These are phyloP conservation scores for Brachymystax lenok DNA, from an alignment of 2,797 vertebrate genomes.

Conservation along the genomic window DNA sequence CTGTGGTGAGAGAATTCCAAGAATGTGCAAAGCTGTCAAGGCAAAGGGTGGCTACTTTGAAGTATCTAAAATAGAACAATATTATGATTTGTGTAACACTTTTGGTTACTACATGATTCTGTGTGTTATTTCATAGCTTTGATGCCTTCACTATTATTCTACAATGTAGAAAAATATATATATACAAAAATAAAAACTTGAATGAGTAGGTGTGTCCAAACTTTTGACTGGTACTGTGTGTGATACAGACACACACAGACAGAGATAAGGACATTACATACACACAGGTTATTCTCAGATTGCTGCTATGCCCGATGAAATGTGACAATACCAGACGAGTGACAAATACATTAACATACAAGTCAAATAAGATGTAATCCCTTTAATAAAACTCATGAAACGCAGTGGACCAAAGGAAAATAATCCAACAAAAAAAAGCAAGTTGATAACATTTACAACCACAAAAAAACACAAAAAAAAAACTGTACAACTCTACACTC, in stretches of 20 bases:
- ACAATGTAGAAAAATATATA: too few species aligned
- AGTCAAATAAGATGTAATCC: constrained; percentile 76
- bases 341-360: constrained; percentile 16
- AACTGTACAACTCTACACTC: constrained; percentile 86
- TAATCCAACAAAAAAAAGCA: constrained; percentile 73
- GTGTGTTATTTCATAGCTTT: too few species aligned
- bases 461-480: constrained; percentile 72
- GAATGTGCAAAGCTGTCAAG: too few species aligned
- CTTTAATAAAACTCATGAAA: constrained; percentile 92
- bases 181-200: too few species aligned
- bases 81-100: too few species aligned
- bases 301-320: neutral
- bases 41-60: too few species aligned
- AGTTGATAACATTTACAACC: constrained; percentile 91
- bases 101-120: too few species aligned
- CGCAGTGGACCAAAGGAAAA: constrained; percentile 83
- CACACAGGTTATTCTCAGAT: neutral
- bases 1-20: too few species aligned
- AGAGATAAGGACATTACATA: neutral
- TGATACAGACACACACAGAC: neutral
- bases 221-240: neutral
- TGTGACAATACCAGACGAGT: neutral
- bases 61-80: too few species aligned
- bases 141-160: too few species aligned
- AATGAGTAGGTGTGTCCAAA: too few species aligned